Evolutionary conservation across 1,140 invertebrate species (phyloP).

Genomic region (Temnothorax curvispinosus): DNA sequence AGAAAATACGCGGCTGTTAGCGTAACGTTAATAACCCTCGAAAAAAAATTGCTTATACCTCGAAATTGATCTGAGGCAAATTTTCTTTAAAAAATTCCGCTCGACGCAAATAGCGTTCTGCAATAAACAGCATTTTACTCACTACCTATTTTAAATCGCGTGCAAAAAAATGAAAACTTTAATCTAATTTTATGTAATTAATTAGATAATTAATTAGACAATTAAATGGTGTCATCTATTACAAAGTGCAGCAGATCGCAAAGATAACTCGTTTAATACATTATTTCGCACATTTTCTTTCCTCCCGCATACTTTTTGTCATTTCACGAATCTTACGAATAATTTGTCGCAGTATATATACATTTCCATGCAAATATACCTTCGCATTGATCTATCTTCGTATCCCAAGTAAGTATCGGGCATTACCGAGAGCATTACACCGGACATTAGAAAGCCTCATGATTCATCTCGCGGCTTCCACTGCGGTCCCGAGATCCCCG

Average conservation of each 20-base stretch:
- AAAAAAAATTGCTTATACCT: neutral
- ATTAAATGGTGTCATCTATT: neutral
- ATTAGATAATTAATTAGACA: neutral
- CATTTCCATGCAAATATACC: neutral
- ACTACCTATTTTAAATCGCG: neutral
- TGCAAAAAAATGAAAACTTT: neutral
- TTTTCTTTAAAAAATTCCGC: neutral
- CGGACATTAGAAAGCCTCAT: neutral
- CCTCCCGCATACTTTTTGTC: neutral
- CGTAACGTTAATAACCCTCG: neutral
- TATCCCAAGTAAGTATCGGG: neutral
- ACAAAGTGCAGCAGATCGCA: neutral
- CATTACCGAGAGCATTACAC: neutral
- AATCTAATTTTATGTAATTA: neutral
- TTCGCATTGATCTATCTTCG: neutral
- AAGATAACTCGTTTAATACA: neutral
- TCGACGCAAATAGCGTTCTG: neutral
- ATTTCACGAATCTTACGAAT: neutral
- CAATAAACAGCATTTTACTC: neutral
- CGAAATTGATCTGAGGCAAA: neutral
- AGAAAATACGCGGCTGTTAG: neutral
- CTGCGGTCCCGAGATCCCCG: slow-evolving; percentile 31
- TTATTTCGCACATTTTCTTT: neutral
- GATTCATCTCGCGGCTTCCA: neutral
- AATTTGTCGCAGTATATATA: neutral